Percentiles rank a stretch among this genome's conserved stretches.
Conservation (phyloP, 1,140 invertebrate genomes). For the Antheraea pernyi region DNA sequence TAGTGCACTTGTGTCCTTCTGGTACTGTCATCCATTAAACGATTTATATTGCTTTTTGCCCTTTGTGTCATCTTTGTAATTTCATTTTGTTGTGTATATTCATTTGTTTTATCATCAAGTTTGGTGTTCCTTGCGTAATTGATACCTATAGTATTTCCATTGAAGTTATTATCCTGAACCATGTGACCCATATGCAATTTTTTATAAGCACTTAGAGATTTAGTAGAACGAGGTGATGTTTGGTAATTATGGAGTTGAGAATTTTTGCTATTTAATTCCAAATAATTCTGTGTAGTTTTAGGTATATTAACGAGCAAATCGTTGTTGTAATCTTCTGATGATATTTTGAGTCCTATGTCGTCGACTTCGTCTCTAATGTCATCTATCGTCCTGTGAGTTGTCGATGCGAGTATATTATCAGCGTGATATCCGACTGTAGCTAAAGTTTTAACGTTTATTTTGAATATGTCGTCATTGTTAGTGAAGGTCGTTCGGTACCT, state of each 20-base stretch:
- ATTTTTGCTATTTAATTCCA: background rate
- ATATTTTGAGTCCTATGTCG: background rate
- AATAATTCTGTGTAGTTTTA: background rate
- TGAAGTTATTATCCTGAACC: background rate
- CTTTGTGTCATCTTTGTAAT: background rate
- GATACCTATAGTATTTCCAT: too few relatives aligned
- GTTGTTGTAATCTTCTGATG: background rate
- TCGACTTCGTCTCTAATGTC: conserved; percentile 19
- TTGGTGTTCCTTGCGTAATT: background rate
- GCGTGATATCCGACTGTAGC: background rate
- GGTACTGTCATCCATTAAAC: background rate
- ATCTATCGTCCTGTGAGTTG: conserved; percentile 11
- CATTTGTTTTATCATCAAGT: background rate
- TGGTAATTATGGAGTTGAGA: background rate
- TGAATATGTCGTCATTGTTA: background rate
- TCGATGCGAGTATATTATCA: background rate
- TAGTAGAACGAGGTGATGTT: background rate
- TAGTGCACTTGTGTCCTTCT: background rate
- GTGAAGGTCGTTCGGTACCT: background rate
- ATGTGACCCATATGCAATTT: background rate
- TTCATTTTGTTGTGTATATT: background rate
- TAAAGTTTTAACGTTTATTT: conserved; percentile 4
- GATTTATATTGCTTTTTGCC: background rate
- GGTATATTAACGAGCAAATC: background rate
- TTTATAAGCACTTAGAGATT: background rate